phyloP scores from a whole-genome alignment of 2,797 vertebrate genomes.

The Zonotrichia albicollis region DNA sequence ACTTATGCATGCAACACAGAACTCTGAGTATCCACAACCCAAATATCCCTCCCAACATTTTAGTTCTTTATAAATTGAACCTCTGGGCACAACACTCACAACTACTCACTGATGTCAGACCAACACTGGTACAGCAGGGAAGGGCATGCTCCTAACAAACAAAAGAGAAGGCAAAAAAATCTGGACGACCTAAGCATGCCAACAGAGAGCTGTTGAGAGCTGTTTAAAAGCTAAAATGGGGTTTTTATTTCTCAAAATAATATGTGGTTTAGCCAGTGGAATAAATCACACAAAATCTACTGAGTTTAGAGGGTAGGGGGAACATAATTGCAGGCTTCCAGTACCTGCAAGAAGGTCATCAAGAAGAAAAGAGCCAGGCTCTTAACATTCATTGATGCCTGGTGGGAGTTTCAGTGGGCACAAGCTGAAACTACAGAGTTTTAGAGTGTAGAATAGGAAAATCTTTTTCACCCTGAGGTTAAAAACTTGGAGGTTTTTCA shows the following conservation, averaged over 20 bases:
- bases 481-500: not conserved
- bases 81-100: not conserved
- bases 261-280: not conserved
- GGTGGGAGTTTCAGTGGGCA: rapidly evolving
- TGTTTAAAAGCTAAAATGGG: not conserved
- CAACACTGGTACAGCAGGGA: not conserved
- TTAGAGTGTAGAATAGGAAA: not conserved
- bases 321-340: not conserved
- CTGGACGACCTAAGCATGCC: not conserved
- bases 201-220: not conserved
- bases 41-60: not conserved
- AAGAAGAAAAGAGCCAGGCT: not conserved
- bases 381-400: not conserved
- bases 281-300: not conserved
- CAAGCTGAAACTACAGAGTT: not conserved
- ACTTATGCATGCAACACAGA: not conserved
- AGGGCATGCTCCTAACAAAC: not conserved
- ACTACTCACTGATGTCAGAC: not conserved
- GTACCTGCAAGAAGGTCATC: not conserved
- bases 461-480: not conserved
- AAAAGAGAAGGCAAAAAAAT: not conserved
- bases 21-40: not conserved
- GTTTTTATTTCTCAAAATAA: not conserved
- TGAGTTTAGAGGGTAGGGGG: not conserved
- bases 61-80: not conserved